A percentile compares a stretch with the other conserved stretches of the same genome.
phyloP scores from a whole-genome alignment of 1,140 invertebrate species.

The Ceratitis capitata region DNA sequence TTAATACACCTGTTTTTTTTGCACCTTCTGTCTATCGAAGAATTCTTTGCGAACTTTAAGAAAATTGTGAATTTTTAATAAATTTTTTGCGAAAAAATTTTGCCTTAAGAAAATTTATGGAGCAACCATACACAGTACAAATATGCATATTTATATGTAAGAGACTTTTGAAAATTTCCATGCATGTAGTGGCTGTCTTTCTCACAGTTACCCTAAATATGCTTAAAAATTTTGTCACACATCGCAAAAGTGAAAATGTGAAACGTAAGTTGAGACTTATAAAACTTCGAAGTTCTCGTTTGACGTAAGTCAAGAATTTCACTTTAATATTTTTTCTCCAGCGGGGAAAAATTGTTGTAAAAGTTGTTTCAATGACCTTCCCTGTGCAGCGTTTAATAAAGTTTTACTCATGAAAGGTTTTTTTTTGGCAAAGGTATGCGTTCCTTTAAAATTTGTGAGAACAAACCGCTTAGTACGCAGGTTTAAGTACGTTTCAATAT shows the following conservation, averaged over 20 bases:
- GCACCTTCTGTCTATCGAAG: too few species aligned
- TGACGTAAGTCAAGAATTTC: not conserved
- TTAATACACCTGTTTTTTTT: not conserved
- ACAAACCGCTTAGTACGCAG: too few species aligned
- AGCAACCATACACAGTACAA: not conserved
- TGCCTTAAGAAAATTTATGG: not conserved
- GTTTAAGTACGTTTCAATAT: too few species aligned
- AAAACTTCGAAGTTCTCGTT: not conserved
- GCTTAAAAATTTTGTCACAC: constrained; percentile 1
- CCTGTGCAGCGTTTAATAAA: not conserved
- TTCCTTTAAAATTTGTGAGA: too few species aligned
- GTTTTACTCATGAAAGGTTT: not conserved
- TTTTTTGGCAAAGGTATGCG: too few species aligned
- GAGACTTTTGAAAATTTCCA: not conserved
- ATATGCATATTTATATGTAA: not conserved
- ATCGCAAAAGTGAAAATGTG: not conserved
- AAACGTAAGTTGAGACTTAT: not conserved
- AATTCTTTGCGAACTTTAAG: not conserved
- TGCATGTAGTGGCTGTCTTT: not conserved
- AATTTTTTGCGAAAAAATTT: not conserved
- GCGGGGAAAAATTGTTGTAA: too few species aligned
- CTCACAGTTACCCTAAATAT: not conserved
- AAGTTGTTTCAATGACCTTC: not conserved
- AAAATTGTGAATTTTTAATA: not conserved
- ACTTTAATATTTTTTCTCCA: not conserved